Conservation (phyloP, 30 jellyfish, hydroid and myxozoan genomes). For the Cassiopea xamachana region DNA sequence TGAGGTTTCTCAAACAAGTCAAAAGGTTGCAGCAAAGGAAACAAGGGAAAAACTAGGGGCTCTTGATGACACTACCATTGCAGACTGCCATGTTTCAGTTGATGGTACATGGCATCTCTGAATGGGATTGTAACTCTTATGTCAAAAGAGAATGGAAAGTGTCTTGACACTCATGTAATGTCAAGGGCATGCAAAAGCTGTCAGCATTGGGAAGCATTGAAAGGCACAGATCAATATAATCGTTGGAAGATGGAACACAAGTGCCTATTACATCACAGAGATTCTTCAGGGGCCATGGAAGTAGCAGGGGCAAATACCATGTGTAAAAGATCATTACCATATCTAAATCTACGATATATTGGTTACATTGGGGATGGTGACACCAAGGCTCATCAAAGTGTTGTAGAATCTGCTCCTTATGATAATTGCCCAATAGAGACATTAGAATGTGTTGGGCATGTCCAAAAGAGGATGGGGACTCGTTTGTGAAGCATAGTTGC, state of each 20-base stretch:
- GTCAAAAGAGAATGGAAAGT: background rate
- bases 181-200: background rate
- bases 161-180: background rate
- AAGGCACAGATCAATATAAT: background rate
- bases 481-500: background rate
- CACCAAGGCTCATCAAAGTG: background rate
- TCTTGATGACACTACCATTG: background rate
- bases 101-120: background rate
- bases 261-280: background rate
- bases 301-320: background rate
- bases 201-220: background rate
- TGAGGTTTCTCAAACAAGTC: too few species aligned
- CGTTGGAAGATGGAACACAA: background rate
- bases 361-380: conserved; percentile 6
- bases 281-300: conserved; percentile 1
- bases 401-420: background rate
- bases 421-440: background rate
- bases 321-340: background rate
- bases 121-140: background rate
- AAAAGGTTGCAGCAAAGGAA: background rate
- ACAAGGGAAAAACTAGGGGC: background rate
- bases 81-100: background rate
- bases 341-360: background rate
- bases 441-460: background rate
- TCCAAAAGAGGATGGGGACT: conserved; percentile 1